phyloP scores from a whole-genome alignment of 2,888 invertebrate species.

The Melanostoma mellinum region DNA sequence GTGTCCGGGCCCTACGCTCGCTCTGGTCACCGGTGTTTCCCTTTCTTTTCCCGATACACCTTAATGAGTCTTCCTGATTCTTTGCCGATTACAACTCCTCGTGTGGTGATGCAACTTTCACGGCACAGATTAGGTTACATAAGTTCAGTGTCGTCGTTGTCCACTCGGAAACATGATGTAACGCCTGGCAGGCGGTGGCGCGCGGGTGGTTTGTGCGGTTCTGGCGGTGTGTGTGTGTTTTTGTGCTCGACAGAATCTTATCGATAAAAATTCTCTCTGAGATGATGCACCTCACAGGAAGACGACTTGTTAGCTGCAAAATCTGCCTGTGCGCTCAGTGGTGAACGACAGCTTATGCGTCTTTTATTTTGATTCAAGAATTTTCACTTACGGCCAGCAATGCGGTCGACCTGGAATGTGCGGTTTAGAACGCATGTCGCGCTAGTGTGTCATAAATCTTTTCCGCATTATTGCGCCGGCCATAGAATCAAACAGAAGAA shows the following conservation, averaged over 20 bases:
- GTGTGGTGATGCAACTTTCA: constrained; percentile 68
- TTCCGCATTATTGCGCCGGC: constrained; percentile 67
- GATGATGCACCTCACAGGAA: constrained; percentile 67
- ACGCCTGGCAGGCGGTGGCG: constrained; percentile 58
- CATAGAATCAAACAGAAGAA: constrained; percentile 26
- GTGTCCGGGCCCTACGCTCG: constrained; percentile 29
- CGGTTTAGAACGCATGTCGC: constrained; percentile 66
- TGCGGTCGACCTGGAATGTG: constrained; percentile 50
- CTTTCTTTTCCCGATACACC: constrained; percentile 59
- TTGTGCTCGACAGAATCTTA: constrained; percentile 55
- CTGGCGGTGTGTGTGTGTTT: constrained; percentile 32
- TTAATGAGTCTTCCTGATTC: constrained; percentile 71
- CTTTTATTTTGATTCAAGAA: constrained; percentile 50
- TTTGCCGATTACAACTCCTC: constrained; percentile 55
- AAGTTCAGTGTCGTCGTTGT: constrained; percentile 59
- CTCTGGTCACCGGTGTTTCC: constrained; percentile 47
- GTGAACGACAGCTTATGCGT: constrained; percentile 30
- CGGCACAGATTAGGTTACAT: constrained; percentile 71
- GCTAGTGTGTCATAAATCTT: constrained; percentile 71
- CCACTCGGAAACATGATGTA: constrained; percentile 60
- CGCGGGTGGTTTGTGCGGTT: constrained; percentile 6
- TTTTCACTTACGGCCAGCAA: constrained; percentile 66
- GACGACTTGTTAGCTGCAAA: constrained; percentile 46
- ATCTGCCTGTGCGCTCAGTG: background rate
- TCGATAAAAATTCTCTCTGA: constrained; percentile 66